These are phyloP conservation scores for Myripristis murdjan DNA, from an alignment of 2,797 vertebrate species.

Conservation along the genomic window DNA sequence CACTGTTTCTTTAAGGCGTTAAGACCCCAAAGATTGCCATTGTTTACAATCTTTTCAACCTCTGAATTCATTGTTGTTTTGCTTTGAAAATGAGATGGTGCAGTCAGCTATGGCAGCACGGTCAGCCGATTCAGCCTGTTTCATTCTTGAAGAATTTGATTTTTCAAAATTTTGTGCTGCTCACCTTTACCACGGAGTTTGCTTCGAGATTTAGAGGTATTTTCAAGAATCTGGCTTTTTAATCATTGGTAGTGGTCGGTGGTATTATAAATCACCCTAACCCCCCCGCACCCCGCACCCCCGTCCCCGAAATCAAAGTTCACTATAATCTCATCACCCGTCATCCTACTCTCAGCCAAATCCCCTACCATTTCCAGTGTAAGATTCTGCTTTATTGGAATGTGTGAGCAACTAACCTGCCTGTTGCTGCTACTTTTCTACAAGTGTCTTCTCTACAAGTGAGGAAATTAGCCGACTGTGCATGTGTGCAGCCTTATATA, in stretches of 20 bases:
- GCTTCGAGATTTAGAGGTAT: background rate
- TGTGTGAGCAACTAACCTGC: conserved; percentile 56
- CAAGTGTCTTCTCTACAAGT: conserved; percentile 42
- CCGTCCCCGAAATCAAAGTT: conserved; percentile 1
- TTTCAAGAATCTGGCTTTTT: conserved; percentile 1
- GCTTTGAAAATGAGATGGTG: conserved; percentile 17
- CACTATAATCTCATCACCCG: conserved; percentile 22
- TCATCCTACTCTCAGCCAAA: conserved; percentile 1
- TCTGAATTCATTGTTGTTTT: conserved; percentile 10
- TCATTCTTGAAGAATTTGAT: conserved; percentile 3
- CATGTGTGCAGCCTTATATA: conserved; percentile 38
- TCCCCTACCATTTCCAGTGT: conserved; percentile 51
- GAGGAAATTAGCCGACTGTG: conserved; percentile 20
- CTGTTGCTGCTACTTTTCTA: conserved; percentile 34
- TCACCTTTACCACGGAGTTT: background rate
- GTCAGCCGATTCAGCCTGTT: background rate
- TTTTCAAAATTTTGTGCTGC: conserved; percentile 9
- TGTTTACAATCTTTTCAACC: conserved; percentile 26
- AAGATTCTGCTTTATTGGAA: conserved; percentile 54
- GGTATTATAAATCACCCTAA: conserved; percentile 9
- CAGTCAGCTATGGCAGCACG: conserved; percentile 12
- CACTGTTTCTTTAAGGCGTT: conserved; percentile 52
- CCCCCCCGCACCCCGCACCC: no score
- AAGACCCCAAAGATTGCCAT: background rate
- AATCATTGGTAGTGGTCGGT: background rate